Base-by-base conservation (phyloP, 1,140 invertebrate genomes). In the Argopecten irradians region DNA sequence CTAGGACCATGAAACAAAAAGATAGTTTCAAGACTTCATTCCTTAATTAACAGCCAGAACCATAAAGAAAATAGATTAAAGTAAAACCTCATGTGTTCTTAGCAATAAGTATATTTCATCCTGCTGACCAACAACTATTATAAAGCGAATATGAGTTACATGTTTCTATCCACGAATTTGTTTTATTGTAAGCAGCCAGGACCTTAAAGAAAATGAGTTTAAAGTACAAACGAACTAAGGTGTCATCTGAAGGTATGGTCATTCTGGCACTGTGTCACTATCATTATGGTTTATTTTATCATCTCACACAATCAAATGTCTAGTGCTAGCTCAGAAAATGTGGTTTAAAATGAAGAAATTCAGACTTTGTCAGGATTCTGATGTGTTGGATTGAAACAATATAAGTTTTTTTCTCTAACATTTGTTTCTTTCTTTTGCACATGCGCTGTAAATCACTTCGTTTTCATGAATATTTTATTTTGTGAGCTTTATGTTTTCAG, bases 141-240 rank as follows among this genome's bases (percentile, higher is more conserved):
- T n/a, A n/a, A n/a, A n/a, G n/a, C n/a, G n/a, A 39, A 71, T 28
- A 5, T 71, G 5, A 28, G 22, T 71, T 5, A 71, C 9, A 46
- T 46, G 19, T 71, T 71, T 71, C 28, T 5, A 71, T 71, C 22
- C 55, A 71, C 7, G 14, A 22, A 55, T 71, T 71, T 71, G 55
- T 71, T 71, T 71, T 71, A 71, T 71, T 71, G 22, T 28, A 71
- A 71, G 55, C 55, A 71, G 55, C 55, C 55, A 71, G 55, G 55
- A 71, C 55, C 55, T 28, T 71, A 71, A 71, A 71, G 55, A 71
- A 71, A 71, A 71, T 71, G 55, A 71, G 55, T 71, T 71, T 71
- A 71, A 71, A 71, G 55, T 71, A 71, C 55, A 71, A 71, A 71
- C 55, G 55, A 28, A 71, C 55, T 71, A 71, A 71, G 55, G 22